A percentile compares a stretch with the other conserved stretches of the same genome.
phyloP scores from a whole-genome alignment of 2,888 invertebrate genomes.

The Acanthacorydalis orientalis region DNA sequence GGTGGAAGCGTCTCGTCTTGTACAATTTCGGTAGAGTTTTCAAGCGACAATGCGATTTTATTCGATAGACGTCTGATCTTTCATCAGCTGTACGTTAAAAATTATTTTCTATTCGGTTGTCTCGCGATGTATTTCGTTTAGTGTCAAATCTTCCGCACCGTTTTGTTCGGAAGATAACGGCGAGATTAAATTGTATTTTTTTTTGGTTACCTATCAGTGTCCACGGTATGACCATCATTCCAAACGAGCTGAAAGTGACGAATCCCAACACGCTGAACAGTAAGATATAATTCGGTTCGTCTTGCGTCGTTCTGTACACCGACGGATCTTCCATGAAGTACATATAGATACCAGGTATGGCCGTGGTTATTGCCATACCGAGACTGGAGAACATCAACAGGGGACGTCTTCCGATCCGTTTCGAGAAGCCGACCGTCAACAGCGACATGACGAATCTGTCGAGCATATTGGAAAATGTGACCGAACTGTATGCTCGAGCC shows the following conservation, averaged over 20 bases:
- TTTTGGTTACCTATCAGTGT: conserved; percentile 26
- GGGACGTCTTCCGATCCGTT: conserved; percentile 29
- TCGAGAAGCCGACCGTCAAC: conserved; percentile 29
- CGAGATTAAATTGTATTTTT: not conserved
- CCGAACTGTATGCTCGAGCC: no score
- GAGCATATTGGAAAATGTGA: no score
- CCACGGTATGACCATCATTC: conserved; percentile 40
- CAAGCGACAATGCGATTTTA: no score
- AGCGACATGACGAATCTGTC: conserved; percentile 34
- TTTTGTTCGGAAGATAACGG: no score
- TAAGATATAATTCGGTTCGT: conserved; percentile 22
- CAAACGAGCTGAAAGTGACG: conserved; percentile 33
- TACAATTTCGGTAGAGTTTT: no score
- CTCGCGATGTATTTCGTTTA: no score
- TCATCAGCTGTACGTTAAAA: no score
- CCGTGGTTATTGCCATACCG: conserved; percentile 31
- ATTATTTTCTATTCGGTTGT: no score
- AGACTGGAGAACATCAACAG: conserved; percentile 31
- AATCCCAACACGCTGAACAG: conserved; percentile 30
- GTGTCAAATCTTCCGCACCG: no score
- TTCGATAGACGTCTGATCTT: no score
- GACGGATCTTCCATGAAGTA: conserved; percentile 16
- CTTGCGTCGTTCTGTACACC: conserved; percentile 15
- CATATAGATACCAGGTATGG: conserved; percentile 17
- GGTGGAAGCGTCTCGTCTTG: no score